A percentile compares a stretch with the other conserved stretches of the same genome.
Conservation (phyloP, 1,140 invertebrate species). For the Samia ricini region DNA sequence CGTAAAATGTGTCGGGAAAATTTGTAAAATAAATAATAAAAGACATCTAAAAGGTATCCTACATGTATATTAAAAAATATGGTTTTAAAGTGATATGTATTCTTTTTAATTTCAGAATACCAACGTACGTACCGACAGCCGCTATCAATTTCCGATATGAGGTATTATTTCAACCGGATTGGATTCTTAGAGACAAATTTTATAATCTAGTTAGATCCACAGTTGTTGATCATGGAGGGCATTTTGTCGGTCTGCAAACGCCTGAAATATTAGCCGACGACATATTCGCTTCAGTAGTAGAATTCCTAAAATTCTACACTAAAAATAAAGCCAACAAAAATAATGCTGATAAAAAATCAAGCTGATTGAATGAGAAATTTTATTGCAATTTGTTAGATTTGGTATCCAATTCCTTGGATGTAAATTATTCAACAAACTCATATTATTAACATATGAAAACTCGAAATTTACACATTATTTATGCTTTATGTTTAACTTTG, state of each 20-base stretch:
- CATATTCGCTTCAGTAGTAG: conserved; percentile 40
- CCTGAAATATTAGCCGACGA: conserved; percentile 85
- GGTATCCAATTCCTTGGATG: not conserved
- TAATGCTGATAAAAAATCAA: not conserved
- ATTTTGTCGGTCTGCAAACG: conserved; percentile 91
- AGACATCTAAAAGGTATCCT: too few species aligned
- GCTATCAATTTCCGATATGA: conserved; percentile 84
- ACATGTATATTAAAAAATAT: not conserved
- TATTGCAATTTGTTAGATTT: too few species aligned
- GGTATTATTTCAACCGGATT: conserved; percentile 79
- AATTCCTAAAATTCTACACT: conserved; percentile 44
- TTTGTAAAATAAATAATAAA: too few species aligned
- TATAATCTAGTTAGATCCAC: conserved; percentile 82
- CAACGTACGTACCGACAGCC: conserved; percentile 80
- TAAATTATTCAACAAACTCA: not conserved
- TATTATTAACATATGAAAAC: too few species aligned
- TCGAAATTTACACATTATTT: too few species aligned
- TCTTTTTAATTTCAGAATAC: conserved; percentile 75
- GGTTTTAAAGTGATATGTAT: not conserved
- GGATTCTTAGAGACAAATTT: conserved; percentile 79
- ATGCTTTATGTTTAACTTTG: too few species aligned
- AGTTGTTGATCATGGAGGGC: conserved; percentile 84
- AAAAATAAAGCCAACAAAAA: conserved; percentile 6
- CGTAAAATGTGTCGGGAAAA: too few species aligned
- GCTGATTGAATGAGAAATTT: not conserved